phyloP scores from a whole-genome alignment of 1,140 invertebrate genomes.

The Galleria mellonella region DNA sequence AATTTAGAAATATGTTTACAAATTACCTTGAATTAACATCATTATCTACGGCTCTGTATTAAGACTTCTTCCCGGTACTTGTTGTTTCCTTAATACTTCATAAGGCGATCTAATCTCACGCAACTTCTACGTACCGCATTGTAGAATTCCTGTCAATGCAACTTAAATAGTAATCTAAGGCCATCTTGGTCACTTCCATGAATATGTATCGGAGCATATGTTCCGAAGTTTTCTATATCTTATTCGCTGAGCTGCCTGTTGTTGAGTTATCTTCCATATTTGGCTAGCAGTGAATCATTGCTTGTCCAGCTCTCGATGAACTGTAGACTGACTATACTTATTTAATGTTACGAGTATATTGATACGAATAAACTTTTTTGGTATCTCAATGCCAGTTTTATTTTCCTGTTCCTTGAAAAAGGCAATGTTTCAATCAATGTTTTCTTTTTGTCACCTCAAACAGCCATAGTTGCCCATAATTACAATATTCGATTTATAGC shows the following conservation, averaged over 20 bases:
- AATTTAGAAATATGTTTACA: too few species aligned
- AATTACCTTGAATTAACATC: not conserved
- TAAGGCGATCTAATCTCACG: conserved; percentile 22
- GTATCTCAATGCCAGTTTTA: conserved; percentile 1
- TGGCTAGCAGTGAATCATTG: conserved; percentile 34
- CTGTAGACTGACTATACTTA: not conserved
- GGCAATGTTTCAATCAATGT: too few species aligned
- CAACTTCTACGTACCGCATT: conserved; percentile 17
- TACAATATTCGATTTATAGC: too few species aligned
- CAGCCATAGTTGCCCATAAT: too few species aligned
- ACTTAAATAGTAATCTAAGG: conserved; percentile 21
- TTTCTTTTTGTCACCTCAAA: too few species aligned
- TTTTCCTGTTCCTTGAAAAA: not conserved
- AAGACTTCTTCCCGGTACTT: conserved; percentile 7
- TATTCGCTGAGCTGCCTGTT: conserved; percentile 22
- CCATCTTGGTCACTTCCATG: conserved; percentile 36
- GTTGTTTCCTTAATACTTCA: conserved; percentile 29
- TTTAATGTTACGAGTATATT: not conserved
- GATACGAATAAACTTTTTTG: not conserved
- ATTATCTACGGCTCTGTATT: conserved; percentile 2
- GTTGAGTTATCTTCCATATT: conserved; percentile 28
- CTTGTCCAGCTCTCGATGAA: conserved; percentile 19
- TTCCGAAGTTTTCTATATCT: conserved; percentile 18
- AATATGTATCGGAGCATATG: conserved; percentile 34
- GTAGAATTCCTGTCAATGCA: conserved; percentile 24